phyloP scores from a whole-genome alignment of 2,888 invertebrate genomes.

The Pogonocherus hispidulus region DNA sequence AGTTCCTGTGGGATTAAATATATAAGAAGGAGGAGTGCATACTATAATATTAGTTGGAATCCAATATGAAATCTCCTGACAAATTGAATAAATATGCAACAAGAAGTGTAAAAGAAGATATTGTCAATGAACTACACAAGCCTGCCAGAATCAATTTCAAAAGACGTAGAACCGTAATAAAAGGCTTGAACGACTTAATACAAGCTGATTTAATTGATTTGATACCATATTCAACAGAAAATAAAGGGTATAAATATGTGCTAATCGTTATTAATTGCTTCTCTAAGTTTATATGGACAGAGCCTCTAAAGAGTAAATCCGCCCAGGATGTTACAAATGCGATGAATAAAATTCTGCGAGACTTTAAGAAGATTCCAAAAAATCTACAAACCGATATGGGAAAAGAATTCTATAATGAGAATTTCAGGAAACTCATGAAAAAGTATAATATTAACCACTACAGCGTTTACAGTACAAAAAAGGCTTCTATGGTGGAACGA shows the following conservation, averaged over 20 bases:
- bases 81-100: background rate
- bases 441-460: constrained; percentile 52
- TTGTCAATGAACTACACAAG: constrained; percentile 46
- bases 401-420: constrained; percentile 3
- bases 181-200: constrained; percentile 63
- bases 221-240: constrained; percentile 53
- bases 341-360: constrained; percentile 15
- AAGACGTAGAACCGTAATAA: constrained; percentile 58
- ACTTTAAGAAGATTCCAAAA: constrained; percentile 3
- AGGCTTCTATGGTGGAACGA: constrained; percentile 48
- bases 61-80: background rate
- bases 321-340: constrained; percentile 18
- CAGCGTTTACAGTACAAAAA: constrained; percentile 45
- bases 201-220: constrained; percentile 65
- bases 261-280: constrained; percentile 60
- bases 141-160: constrained; percentile 62
- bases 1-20: no score
- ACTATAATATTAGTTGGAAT: background rate
- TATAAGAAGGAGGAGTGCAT: no score
- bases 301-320: background rate
- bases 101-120: constrained; percentile 10
- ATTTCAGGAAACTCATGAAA: constrained; percentile 52
- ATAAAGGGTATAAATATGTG: constrained; percentile 57
- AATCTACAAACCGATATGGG: constrained; percentile 10
- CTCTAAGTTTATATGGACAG: constrained; percentile 34